A percentile compares a stretch with the other conserved stretches of the same genome.
Conservation (phyloP, 2,113 vertebrate species). For the Naja naja region DNA sequence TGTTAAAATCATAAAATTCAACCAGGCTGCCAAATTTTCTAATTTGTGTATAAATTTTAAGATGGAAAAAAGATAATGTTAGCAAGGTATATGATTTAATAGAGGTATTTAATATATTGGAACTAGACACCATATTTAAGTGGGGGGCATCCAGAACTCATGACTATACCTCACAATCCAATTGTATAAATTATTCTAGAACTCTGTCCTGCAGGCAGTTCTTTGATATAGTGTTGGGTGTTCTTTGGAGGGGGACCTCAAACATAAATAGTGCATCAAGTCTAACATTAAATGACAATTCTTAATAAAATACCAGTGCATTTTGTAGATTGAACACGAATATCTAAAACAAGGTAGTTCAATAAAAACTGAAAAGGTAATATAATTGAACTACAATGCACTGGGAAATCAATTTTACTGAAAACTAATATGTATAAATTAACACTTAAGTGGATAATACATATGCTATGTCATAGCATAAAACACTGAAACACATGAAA, state of each 20-base stretch:
- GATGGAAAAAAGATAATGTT: slow-evolving; percentile 8
- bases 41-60: slow-evolving; percentile 26
- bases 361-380: slow-evolving; percentile 39
- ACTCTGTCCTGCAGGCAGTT: background rate
- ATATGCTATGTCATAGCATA: slow-evolving; percentile 66
- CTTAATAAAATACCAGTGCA: slow-evolving; percentile 65
- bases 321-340: slow-evolving; percentile 55
- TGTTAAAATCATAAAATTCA: slow-evolving; percentile 25
- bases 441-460: slow-evolving; percentile 70
- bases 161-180: slow-evolving; percentile 26
- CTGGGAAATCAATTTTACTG: slow-evolving; percentile 50
- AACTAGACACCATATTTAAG: background rate
- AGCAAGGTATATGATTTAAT: slow-evolving; percentile 46
- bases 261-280: slow-evolving; percentile 55
- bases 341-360: slow-evolving; percentile 41
- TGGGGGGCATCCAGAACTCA: background rate
- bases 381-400: slow-evolving; percentile 51
- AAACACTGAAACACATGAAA: slow-evolving; percentile 44
- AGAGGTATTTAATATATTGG: background rate
- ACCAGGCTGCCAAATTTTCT: slow-evolving; percentile 30
- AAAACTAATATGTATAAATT: slow-evolving; percentile 72
- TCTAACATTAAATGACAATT: slow-evolving; percentile 55
- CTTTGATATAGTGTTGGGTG: background rate
- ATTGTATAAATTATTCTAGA: slow-evolving; percentile 30
- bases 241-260: slow-evolving; percentile 9